Conservation (phyloP, 2,113 vertebrate species). For the Poicephalus gulielmi region DNA sequence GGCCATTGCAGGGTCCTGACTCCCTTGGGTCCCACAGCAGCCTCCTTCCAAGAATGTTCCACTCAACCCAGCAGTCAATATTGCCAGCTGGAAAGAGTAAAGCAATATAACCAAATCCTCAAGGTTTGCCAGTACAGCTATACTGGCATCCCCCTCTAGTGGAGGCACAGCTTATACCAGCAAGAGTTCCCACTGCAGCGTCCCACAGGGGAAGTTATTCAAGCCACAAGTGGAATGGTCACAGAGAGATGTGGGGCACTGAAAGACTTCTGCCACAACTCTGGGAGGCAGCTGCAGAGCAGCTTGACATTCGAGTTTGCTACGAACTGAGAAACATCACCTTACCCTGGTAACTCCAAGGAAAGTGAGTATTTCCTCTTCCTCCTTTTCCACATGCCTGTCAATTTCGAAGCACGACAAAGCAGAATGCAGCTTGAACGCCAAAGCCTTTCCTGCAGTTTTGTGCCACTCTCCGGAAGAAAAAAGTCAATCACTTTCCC, state of each 20-base stretch:
- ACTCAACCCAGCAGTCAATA: not conserved
- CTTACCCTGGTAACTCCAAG: not conserved
- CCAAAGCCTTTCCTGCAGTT: not conserved
- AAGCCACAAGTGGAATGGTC: not conserved
- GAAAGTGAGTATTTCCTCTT: not conserved
- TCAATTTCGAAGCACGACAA: rapidly evolving
- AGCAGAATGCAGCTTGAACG: not conserved
- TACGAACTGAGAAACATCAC: not conserved
- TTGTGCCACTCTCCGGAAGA: not conserved
- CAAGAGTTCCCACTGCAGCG: not conserved
- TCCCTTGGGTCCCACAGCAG: not conserved
- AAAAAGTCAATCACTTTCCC: not conserved
- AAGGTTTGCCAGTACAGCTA: not conserved
- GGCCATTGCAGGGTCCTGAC: no score
- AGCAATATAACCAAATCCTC: not conserved
- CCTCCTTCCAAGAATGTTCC: not conserved
- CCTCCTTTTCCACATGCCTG: not conserved
- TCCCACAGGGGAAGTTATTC: not conserved
- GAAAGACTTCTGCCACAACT: not conserved
- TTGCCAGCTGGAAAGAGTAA: not conserved
- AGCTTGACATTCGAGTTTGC: rapidly evolving
- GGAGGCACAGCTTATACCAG: not conserved
- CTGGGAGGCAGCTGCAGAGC: rapidly evolving
- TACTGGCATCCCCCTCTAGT: constrained; percentile 25
- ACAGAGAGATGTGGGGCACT: rapidly evolving